Evolutionary conservation across 1,140 invertebrate species (phyloP).

Genomic region (Pachypsylla venusta): DNA sequence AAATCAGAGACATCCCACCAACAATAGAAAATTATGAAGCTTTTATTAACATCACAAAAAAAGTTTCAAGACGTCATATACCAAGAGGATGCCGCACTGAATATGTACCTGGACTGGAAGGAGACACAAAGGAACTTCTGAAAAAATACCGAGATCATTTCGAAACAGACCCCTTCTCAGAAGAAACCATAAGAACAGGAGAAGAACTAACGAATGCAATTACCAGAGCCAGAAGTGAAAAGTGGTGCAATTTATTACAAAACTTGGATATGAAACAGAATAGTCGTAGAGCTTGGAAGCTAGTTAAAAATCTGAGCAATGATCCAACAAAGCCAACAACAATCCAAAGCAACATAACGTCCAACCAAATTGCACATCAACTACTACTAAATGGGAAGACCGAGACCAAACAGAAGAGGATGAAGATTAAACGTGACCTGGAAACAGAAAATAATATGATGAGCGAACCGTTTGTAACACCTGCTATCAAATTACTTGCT

Average conservation of each 20-base stretch:
- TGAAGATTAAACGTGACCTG: slow-evolving; percentile 12
- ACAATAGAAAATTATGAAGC: not conserved
- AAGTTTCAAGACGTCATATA: slow-evolving; percentile 10
- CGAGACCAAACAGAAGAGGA: not conserved
- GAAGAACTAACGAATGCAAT: not conserved
- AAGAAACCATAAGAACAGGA: slow-evolving; percentile 13
- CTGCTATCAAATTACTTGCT: not conserved
- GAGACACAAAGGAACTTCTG: too few relatives aligned
- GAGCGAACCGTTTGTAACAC: slow-evolving; percentile 9
- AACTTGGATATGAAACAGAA: slow-evolving; percentile 12
- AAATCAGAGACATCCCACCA: not conserved
- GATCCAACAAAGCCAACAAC: too few relatives aligned
- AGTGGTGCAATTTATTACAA: slow-evolving; percentile 11
- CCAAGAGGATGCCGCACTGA: slow-evolving; percentile 13
- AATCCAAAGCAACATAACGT: slow-evolving; percentile 9
- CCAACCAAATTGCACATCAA: slow-evolving; percentile 12
- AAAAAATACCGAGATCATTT: slow-evolving; percentile 1
- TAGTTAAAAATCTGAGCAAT: slow-evolving; percentile 11
- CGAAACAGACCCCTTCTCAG: slow-evolving; percentile 8
- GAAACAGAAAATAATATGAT: slow-evolving; percentile 8
- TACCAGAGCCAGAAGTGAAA: slow-evolving; percentile 10
- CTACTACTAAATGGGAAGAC: slow-evolving; percentile 9
- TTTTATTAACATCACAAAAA: slow-evolving; percentile 6
- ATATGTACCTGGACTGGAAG: slow-evolving; percentile 8
- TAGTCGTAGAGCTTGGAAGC: slow-evolving; percentile 8